Evolutionary conservation across 2,888 invertebrate genomes (phyloP).

Genomic region (Stenichneumon culpator): DNA sequence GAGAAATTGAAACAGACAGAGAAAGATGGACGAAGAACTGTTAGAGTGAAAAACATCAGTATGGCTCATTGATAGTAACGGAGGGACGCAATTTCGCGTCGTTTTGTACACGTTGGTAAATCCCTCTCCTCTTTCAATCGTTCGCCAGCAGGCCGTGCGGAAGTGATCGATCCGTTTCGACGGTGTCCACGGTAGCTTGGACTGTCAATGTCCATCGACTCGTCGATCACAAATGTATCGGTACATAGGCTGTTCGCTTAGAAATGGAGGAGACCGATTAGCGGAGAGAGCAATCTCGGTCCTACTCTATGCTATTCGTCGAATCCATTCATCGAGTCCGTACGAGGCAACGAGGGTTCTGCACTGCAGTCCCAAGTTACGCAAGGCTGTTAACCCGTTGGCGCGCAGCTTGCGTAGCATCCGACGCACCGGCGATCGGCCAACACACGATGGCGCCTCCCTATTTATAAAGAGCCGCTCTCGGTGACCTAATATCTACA

Average conservation of each 20-base stretch:
- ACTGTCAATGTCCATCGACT: constrained; percentile 20
- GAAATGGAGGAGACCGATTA: constrained; percentile 17
- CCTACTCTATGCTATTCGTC: constrained; percentile 38
- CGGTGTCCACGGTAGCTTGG: constrained; percentile 7
- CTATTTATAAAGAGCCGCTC: constrained; percentile 68
- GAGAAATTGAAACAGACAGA: not conserved
- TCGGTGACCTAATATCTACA: constrained; percentile 36
- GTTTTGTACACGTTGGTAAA: not conserved
- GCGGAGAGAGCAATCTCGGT: constrained; percentile 22
- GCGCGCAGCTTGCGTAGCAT: constrained; percentile 26
- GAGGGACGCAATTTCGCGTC: not conserved
- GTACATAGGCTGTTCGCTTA: constrained; percentile 31
- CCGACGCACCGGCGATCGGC: constrained; percentile 32
- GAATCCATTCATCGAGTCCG: constrained; percentile 48
- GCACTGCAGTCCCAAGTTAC: constrained; percentile 43
- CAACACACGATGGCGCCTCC: constrained; percentile 62
- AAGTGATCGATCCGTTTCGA: constrained; percentile 53
- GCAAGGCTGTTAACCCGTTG: constrained; percentile 59
- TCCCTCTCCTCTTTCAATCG: constrained; percentile 24
- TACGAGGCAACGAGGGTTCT: constrained; percentile 1
- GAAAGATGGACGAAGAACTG: not conserved
- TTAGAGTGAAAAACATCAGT: not conserved
- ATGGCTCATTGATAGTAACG: not conserved
- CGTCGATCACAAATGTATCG: constrained; percentile 30
- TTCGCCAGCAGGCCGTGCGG: constrained; percentile 47